Evolutionary conservation across 2,888 invertebrate genomes (phyloP), one percentile per base, ranked within the genome.

Genomic region (Morpho deidamia): DNA sequence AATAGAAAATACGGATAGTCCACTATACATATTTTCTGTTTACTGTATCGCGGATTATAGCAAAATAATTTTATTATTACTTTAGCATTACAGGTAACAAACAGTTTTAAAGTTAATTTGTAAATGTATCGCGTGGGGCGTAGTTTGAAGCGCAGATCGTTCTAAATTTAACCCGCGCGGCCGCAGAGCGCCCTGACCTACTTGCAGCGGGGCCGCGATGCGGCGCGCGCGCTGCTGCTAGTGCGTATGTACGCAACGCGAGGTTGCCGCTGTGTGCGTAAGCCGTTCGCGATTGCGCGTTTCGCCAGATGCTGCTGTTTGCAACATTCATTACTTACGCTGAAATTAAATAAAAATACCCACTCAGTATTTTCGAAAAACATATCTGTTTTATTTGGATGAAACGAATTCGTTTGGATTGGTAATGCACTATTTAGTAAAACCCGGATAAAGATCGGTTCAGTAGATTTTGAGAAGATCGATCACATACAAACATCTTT

Each of bases 131-230:
- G 78, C 71, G 74, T 76, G 74, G 85, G 85, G 85, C 81, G 83
- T 83, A 82, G 85, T 76, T 79, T 82, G 74, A 83, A 83, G 82
- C 83, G 84, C 83, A 75, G 82, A 86, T 88, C 82, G 84, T 81
- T 88, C 88, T 88, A 88, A 87, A 87, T 87, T 87, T 88, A 88
- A 83, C 84, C 81, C 84, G 84, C 85, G 80, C 87, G 83, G 85
- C 85, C 86, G 81, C 87, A 83, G 74, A 82, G 79, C 88, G 86
- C 88, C 88, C 86, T 88, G 88, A 88, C 88, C 88, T 86, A 88
- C 79, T 87, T 88, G 86, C 81, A 72, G 85, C 86, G 86, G 87
- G 86, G 87, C 86, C 86, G 81, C 85, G 88, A 66, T 86, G 87
- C 87, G 87, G 85, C 84, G 86, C 85, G 83, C 81, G 83, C 86